phyloP scores from a whole-genome alignment of 1,140 invertebrate genomes.

The Macrobrachium rosenbergii region DNA sequence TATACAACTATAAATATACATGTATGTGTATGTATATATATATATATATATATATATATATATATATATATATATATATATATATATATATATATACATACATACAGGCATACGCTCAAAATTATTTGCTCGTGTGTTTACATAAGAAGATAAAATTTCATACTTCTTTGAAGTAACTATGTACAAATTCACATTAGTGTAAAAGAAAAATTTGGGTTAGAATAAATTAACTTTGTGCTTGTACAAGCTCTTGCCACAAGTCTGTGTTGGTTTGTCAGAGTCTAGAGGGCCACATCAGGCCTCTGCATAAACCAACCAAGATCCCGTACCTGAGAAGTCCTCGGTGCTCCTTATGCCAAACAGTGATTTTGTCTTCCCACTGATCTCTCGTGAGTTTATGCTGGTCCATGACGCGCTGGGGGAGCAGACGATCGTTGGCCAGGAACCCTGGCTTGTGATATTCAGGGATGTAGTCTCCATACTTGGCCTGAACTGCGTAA shows the following conservation, averaged over 20 bases:
- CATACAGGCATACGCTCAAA: not conserved
- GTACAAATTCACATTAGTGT: too few species aligned
- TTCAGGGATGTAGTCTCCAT: slow-evolving; percentile 73
- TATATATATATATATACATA: slow-evolving; percentile 20
- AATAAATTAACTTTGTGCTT: too few species aligned
- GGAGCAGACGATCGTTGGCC: slow-evolving; percentile 85
- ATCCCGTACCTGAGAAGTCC: slow-evolving; percentile 77
- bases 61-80: slow-evolving; percentile 2
- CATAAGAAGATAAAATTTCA: too few species aligned
- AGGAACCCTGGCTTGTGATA: slow-evolving; percentile 86
- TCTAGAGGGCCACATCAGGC: too few species aligned
- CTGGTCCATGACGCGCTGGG: slow-evolving; percentile 96
- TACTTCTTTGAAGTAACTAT: not conserved
- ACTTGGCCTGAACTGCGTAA: slow-evolving; percentile 88
- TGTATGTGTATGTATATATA: not conserved
- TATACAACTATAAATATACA: not conserved
- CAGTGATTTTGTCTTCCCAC: slow-evolving; percentile 98
- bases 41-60: slow-evolving; percentile 5
- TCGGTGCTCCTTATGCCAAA: slow-evolving; percentile 86
- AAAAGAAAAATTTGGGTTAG: too few species aligned
- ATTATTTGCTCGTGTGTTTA: too few species aligned
- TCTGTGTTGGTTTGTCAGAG: too few species aligned
- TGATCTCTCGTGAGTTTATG: slow-evolving; percentile 98
- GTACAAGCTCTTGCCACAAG: too few species aligned
- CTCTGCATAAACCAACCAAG: too few species aligned